phyloP scores from a whole-genome alignment of 2,797 vertebrate genomes.

The Enteromius anoplus region DNA sequence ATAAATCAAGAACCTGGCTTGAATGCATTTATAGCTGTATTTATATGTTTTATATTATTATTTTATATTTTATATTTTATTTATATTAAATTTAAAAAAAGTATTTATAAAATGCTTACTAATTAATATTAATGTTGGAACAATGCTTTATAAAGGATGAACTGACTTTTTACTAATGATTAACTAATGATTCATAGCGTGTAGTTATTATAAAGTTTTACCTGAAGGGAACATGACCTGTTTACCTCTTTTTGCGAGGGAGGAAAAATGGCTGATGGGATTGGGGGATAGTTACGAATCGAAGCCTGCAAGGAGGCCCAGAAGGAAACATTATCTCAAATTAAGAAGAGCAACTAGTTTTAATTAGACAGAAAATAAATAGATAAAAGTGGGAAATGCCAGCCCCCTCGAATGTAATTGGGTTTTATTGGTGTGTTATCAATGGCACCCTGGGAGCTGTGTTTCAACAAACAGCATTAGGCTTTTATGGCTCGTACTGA shows the following conservation, averaged over 20 bases:
- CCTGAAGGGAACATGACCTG: constrained; percentile 35
- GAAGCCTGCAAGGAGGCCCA: constrained; percentile 38
- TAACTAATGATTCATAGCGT: too few species aligned
- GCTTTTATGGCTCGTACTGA: constrained; percentile 48
- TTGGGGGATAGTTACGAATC: constrained; percentile 35
- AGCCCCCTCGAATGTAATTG: constrained; percentile 60
- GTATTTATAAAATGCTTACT: too few species aligned
- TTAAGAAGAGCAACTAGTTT: constrained; percentile 65
- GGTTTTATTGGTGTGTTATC: constrained; percentile 63
- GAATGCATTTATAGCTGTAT: too few species aligned
- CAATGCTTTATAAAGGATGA: too few species aligned
- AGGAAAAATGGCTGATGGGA: constrained; percentile 34
- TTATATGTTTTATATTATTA: too few species aligned
- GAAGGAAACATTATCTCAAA: constrained; percentile 66
- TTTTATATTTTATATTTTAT: too few species aligned
- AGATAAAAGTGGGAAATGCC: constrained; percentile 54
- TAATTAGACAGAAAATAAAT: constrained; percentile 67
- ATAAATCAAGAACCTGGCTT: too few species aligned
- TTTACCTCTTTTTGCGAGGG: constrained; percentile 53
- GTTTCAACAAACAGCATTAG: constrained; percentile 54
- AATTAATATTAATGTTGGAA: too few species aligned
- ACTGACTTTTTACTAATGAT: too few species aligned
- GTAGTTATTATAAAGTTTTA: too few species aligned
- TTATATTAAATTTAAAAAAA: too few species aligned
- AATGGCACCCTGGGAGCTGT: constrained; percentile 50